Evolutionary conservation across 2,113 vertebrate species (phyloP).

Genomic region (Stigmatopora argus): DNA sequence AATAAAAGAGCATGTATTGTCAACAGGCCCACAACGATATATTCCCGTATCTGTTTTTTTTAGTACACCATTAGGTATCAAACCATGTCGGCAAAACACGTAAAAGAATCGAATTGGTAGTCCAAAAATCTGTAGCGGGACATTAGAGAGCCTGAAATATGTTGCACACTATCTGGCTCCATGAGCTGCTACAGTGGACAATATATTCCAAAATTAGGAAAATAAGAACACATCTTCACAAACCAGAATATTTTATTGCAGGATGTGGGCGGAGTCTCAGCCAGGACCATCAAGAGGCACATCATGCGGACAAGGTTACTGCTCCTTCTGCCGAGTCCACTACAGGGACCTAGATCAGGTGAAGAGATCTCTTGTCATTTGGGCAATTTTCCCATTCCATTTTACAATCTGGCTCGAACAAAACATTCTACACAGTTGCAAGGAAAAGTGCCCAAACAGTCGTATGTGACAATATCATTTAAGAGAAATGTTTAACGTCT

Average conservation of each 20-base stretch:
- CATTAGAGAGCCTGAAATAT: neutral
- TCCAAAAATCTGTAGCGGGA: neutral
- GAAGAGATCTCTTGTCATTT: neutral
- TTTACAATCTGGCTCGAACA: neutral
- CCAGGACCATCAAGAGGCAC: slow-evolving; percentile 55
- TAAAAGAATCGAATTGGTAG: no score
- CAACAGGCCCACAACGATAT: no score
- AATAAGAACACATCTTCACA: neutral
- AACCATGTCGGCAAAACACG: no score
- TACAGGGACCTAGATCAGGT: slow-evolving; percentile 89
- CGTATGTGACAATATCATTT: neutral
- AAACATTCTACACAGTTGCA: no score
- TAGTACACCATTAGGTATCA: no score
- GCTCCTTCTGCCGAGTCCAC: slow-evolving; percentile 81
- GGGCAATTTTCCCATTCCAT: neutral
- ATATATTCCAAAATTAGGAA: neutral
- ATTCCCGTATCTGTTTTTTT: no score
- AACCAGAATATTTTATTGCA: slow-evolving; percentile 11
- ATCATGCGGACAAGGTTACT: slow-evolving; percentile 81
- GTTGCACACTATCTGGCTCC: neutral
- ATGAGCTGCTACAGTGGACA: neutral
- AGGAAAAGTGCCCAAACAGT: no score
- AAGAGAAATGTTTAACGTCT: neutral
- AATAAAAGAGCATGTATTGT: no score
- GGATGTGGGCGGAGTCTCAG: slow-evolving; percentile 52